phyloP scores from a whole-genome alignment of 2,888 invertebrate genomes.

The Eupithecia subfuscata region DNA sequence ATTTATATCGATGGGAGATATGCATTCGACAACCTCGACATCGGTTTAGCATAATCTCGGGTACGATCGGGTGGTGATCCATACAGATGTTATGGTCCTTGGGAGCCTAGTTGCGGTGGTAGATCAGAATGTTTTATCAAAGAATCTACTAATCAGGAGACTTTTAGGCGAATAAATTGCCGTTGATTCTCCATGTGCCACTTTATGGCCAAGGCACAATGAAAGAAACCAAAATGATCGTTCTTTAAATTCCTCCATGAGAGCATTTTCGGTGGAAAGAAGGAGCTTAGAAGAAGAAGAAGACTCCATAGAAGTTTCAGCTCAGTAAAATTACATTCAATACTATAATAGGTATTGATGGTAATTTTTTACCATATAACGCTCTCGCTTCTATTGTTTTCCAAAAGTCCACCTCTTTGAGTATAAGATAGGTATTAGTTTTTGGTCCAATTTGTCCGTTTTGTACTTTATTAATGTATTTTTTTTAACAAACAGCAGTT shows the following conservation, averaged over 20 bases:
- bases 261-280: not conserved
- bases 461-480: no score
- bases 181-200: not conserved
- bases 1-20: slow-evolving; percentile 82
- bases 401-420: no score
- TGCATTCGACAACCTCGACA: slow-evolving; percentile 79
- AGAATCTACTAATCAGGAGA: not conserved
- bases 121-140: not conserved
- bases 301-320: no score
- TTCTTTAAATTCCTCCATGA: not conserved
- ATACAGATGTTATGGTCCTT: slow-evolving; percentile 72
- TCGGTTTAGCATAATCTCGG: slow-evolving; percentile 82
- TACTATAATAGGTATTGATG: no score
- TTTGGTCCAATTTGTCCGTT: no score
- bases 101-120: not conserved
- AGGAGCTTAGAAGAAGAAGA: no score
- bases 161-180: not conserved
- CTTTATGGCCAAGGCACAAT: not conserved
- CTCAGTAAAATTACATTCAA: no score
- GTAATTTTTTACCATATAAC: no score
- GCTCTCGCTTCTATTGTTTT: no score
- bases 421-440: no score
- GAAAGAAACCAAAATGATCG: not conserved
- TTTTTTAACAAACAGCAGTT: not conserved
- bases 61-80: slow-evolving; percentile 72